phyloP scores from a whole-genome alignment of 2,797 vertebrate species.

The Rhabdomys pumilio region DNA sequence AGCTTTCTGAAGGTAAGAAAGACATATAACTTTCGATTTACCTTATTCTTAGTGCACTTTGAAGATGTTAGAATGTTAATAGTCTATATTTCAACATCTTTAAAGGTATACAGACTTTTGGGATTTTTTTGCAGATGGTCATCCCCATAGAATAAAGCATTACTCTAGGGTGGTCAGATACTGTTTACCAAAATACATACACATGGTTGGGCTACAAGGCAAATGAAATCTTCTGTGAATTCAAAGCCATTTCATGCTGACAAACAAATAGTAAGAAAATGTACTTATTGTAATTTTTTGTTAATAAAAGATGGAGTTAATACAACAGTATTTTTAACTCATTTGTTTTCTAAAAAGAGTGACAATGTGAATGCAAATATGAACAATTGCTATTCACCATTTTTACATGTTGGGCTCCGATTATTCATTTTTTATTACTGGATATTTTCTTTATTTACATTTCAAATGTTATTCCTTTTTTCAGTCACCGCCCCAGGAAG shows the following conservation, averaged over 20 bases:
- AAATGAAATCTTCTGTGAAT: constrained; percentile 31
- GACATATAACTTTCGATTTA: background rate
- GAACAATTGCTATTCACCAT: background rate
- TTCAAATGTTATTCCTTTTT: no score
- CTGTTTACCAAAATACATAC: background rate
- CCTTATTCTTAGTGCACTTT: no score
- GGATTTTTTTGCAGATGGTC: background rate
- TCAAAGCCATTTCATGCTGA: background rate
- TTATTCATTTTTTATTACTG: background rate
- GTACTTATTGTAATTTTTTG: background rate
- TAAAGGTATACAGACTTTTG: background rate
- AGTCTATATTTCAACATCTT: background rate
- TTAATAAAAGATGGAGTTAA: background rate
- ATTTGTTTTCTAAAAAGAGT: constrained; percentile 16
- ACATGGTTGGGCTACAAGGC: background rate
- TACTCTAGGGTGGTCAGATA: background rate
- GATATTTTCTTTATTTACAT: no score
- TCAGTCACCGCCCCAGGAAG: no score
- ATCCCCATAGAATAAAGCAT: background rate
- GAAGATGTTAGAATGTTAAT: background rate
- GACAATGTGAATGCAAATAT: background rate
- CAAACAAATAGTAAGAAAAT: background rate
- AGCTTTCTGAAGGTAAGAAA: background rate
- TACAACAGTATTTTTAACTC: background rate
- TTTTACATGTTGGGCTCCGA: background rate